Evolutionary conservation across 2,797 vertebrate genomes (phyloP).

Genomic region (Phrynocephalus forsythii): DNA sequence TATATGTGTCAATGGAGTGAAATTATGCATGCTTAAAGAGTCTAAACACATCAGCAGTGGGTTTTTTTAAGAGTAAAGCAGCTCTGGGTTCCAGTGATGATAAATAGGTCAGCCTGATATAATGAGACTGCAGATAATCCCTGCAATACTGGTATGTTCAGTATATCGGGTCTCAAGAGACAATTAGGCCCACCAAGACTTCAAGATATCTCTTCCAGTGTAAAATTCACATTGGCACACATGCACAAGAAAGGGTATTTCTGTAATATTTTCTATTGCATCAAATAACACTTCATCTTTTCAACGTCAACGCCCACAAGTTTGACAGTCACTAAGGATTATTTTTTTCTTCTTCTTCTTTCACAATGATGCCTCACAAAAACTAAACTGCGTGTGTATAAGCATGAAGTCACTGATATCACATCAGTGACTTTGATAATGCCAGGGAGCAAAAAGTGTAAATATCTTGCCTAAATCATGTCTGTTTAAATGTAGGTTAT

Average conservation of each 20-base stretch:
- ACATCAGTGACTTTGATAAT: conserved; percentile 41
- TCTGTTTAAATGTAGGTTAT: conserved; percentile 52
- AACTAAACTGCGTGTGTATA: not conserved
- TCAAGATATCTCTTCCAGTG: not conserved
- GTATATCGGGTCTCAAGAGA: not conserved
- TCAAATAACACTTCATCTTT: not conserved
- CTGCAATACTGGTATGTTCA: not conserved
- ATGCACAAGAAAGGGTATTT: not conserved
- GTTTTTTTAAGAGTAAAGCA: not conserved
- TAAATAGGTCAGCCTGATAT: conserved; percentile 1
- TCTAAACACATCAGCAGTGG: not conserved
- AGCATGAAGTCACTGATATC: conserved; percentile 26
- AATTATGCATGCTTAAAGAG: not conserved
- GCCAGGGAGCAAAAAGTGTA: conserved; percentile 30
- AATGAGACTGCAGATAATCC: not conserved
- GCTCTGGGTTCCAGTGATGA: not conserved
- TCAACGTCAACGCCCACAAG: not conserved
- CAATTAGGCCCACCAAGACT: not conserved
- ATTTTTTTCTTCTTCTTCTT: not conserved
- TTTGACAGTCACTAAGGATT: conserved; percentile 4
- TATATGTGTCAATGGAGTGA: not conserved
- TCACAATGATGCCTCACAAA: not conserved
- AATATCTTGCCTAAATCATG: conserved; percentile 40
- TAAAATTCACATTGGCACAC: not conserved
- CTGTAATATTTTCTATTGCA: not conserved